Evolutionary conservation across 1,140 invertebrate species (phyloP), one percentile per base, ranked within the genome.

Genomic region (Drusus annulatus): DNA sequence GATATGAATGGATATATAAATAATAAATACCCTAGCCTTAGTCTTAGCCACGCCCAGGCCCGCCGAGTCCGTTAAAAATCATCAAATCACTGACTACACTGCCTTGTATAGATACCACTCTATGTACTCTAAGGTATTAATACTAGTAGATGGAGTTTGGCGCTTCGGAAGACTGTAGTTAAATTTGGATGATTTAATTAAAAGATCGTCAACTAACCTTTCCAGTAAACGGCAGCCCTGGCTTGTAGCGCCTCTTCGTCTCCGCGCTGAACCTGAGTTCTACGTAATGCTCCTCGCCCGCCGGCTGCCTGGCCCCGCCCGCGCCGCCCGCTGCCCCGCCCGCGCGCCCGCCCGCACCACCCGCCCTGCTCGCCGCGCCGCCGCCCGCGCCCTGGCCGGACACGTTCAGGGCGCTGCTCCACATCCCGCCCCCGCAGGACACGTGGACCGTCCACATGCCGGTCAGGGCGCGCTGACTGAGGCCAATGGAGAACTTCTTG

Each of bases 261-360:
- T 91, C 92, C 25, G 89, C 89, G 28, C 92, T 91, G 80, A 93
- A 93, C 21, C 91, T 85, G 58, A 93, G 86, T 82, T 93, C 92
- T 1, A 93, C 92, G 83, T 91, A 93, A 83, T 93, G 92, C 84
- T 93, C 92, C 84, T 93, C 92, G 45, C 91, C 92, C 13, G 92
- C 92, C 2, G 92, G 90, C 0, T 92, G 85, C 15, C 63, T 3
- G 28, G 23, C 16, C 19, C 69, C 76, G 17, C 76, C 25, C n/a
- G 25, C 5, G 19, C 74, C 45, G 36, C 45, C 3, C 0, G 2
- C 68, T n/a, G 51, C 19, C 4, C 71, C 17, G 7, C 50, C 21
- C 7, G 21, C 1, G 1, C 31, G 31, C 7, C 58, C 54, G 5
- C 51, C 36, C 10, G n/a, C 21, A 1, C 62, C 21, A 86, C 82